Percentiles rank a stretch among this genome's conserved stretches.
phyloP scores from a whole-genome alignment of 2,113 vertebrate genomes.

The Hemibagrus wyckioides region DNA sequence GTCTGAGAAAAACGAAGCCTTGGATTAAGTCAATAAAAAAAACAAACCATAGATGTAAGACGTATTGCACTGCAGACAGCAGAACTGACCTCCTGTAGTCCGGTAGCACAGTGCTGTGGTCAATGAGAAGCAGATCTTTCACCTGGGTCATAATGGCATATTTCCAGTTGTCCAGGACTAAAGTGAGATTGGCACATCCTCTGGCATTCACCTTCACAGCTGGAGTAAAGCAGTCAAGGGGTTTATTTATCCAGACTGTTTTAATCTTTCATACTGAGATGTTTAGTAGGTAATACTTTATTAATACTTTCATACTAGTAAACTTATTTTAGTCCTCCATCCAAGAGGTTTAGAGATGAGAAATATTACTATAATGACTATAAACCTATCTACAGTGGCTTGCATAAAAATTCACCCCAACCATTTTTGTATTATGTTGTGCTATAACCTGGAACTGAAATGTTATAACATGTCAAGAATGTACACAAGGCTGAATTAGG shows the following conservation, averaged over 20 bases:
- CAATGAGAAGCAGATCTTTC: slow-evolving; percentile 81
- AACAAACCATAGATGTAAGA: neutral
- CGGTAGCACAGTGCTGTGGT: slow-evolving; percentile 82
- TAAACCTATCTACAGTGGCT: neutral
- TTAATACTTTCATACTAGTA: too few species aligned
- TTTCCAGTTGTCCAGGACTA: slow-evolving; percentile 87
- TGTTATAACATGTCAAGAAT: neutral
- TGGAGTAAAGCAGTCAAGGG: slow-evolving; percentile 41
- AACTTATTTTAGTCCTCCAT: neutral
- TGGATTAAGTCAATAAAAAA: neutral
- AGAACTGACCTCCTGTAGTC: slow-evolving; percentile 80
- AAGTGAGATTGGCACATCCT: slow-evolving; percentile 81
- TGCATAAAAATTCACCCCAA: neutral
- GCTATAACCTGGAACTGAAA: neutral
- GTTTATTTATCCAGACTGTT: neutral
- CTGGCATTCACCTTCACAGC: slow-evolving; percentile 62
- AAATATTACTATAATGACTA: neutral
- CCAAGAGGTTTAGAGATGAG: neutral
- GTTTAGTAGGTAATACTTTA: too few species aligned
- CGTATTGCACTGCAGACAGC: neutral
- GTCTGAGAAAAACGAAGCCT: neutral
- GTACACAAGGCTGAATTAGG: neutral
- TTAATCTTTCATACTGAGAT: neutral
- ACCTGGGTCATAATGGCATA: slow-evolving; percentile 85
- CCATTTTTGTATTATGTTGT: neutral